phyloP scores from a whole-genome alignment of 2,797 vertebrate species.

The Platalea minor region DNA sequence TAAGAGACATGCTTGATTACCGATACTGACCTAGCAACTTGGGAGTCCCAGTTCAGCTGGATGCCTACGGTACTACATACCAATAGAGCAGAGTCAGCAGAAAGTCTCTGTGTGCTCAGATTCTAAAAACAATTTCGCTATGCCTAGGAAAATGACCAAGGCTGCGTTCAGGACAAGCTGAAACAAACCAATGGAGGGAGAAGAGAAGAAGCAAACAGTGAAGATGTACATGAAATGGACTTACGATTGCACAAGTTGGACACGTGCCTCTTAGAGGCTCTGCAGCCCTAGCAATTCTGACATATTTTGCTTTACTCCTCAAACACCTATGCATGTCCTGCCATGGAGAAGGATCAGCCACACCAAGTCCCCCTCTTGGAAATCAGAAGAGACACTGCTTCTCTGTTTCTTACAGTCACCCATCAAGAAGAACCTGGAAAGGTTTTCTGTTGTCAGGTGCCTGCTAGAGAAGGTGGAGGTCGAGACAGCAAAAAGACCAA shows the following conservation, averaged over 20 bases:
- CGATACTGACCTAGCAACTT: not conserved
- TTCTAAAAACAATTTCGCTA: not conserved
- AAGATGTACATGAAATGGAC: not conserved
- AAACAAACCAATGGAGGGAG: not conserved
- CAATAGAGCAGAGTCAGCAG: not conserved
- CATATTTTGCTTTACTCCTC: not conserved
- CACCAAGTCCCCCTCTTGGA: not conserved
- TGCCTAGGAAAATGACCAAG: not conserved
- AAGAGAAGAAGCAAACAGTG: not conserved
- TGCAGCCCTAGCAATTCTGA: not conserved
- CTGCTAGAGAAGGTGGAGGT: not conserved
- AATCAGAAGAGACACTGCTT: not conserved
- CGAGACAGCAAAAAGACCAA: not conserved
- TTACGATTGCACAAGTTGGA: not conserved
- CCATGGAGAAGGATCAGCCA: not conserved
- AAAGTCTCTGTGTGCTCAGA: not conserved
- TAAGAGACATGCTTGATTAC: not conserved
- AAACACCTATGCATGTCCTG: not conserved
- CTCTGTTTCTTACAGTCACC: not conserved
- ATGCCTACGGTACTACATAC: not conserved
- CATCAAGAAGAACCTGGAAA: not conserved
- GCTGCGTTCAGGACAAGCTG: not conserved
- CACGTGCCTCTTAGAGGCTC: not conserved
- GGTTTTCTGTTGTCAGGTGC: not conserved
- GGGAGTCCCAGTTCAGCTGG: not conserved